Evolutionary conservation across 1,140 invertebrate genomes (phyloP), one percentile per base, ranked within the genome.

Genomic region (Colletes gigas): DNA sequence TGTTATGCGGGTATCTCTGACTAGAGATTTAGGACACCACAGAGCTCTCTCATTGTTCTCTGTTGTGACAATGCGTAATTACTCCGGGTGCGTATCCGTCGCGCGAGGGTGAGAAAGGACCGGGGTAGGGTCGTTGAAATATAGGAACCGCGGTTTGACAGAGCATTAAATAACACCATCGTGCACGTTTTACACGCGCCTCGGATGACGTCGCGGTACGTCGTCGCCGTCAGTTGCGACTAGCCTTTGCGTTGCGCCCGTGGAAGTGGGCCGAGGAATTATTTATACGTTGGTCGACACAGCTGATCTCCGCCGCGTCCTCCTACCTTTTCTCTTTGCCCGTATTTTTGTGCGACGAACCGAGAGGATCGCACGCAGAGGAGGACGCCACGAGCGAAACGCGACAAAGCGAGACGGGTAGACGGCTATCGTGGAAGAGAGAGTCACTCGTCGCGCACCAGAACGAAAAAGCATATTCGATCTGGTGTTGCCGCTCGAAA

Each of bases 401-500:
- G 19, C 14, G 30, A 62, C 54, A 57, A 57, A 63, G 57, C 21
- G 59, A 70, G 60, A 30, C 14, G 60, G 30, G 1, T 30, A 30
- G 59, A 41, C 59, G 71, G 62, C 39, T 17, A 66, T 68, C 44
- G 52, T 15, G 63, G 50, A n/a, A 67, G 47, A 76, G 47, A 52
- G 59, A 67, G 41, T 4, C 8, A n/a, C 54, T 44, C 54, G 54
- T 19, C 65, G 66, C 52, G 65, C 52, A 71, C 65, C 75, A 63
- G 69, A 85, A 86, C 81, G 85, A 86, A 83, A 85, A 87, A 83
- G 77, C 85, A 83, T 86, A 85, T 85, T 87, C 81, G 84, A 78
- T 83, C 73, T 60, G 83, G 39, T 75, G 59, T 30, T 30, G 30
- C 54, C 54, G 57, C 63, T 65, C 62, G 81, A 86, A 86, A 87